These are phyloP conservation scores for Poeciliopsis prolifica DNA, from an alignment of 2,113 vertebrate species.

Conservation along the genomic window DNA sequence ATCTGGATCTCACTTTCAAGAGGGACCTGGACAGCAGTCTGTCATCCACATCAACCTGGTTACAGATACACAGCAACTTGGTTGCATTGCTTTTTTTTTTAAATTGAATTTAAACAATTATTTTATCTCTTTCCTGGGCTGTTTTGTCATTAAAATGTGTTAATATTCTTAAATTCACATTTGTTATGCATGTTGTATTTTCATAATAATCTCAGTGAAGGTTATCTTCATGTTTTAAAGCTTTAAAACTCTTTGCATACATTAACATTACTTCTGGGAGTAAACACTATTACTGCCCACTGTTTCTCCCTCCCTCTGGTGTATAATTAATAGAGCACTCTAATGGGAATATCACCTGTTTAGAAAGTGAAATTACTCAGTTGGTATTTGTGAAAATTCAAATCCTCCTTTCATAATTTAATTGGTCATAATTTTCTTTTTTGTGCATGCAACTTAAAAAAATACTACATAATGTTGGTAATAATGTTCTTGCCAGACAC, in stretches of 20 bases:
- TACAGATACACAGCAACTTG: too few species aligned
- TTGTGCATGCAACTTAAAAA: not conserved
- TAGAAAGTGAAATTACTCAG: not conserved
- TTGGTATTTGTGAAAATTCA: not conserved
- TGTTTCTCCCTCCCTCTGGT: slow-evolving; percentile 5
- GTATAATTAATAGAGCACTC: slow-evolving; percentile 1
- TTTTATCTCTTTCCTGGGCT: too few species aligned
- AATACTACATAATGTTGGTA: not conserved
- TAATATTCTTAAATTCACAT: too few species aligned
- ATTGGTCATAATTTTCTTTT: not conserved
- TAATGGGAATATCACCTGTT: not conserved
- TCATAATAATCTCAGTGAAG: too few species aligned
- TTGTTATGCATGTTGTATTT: too few species aligned
- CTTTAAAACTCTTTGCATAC: not conserved
- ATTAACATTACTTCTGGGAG: slow-evolving; percentile 1
- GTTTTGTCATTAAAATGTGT: too few species aligned
- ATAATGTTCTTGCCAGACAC: too few species aligned
- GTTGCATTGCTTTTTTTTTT: too few species aligned
- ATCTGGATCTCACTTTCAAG: too few species aligned
- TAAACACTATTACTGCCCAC: slow-evolving; percentile 3
- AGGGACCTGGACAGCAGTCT: too few species aligned
- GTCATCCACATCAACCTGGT: too few species aligned
- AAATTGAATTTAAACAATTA: too few species aligned
- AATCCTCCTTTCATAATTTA: not conserved
- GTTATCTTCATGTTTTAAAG: not conserved